Conservation (phyloP, 2,888 invertebrate genomes). For the Cybosia mesomella region DNA sequence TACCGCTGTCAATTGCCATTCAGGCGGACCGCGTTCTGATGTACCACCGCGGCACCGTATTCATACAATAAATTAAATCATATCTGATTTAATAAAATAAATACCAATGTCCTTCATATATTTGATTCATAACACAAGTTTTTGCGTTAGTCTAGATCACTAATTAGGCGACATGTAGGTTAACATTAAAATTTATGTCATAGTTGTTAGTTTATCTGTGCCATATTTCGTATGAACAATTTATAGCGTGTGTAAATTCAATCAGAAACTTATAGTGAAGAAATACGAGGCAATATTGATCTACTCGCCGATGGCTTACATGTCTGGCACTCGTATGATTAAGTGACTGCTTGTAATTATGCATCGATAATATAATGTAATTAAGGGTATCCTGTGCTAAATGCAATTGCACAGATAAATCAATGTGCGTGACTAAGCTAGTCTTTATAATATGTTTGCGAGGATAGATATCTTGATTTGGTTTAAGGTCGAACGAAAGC, state of each 20-base stretch:
- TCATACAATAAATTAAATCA: constrained; percentile 6
- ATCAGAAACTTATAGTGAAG: constrained; percentile 28
- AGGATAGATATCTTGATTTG: not conserved
- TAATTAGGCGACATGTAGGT: constrained; percentile 42
- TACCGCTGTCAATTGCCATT: not conserved
- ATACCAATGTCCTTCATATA: constrained; percentile 36
- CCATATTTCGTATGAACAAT: constrained; percentile 45
- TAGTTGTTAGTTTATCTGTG: constrained; percentile 43
- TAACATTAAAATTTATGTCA: constrained; percentile 41
- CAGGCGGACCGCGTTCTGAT: not conserved
- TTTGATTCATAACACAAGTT: constrained; percentile 35
- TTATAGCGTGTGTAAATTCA: constrained; percentile 37
- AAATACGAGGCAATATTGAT: constrained; percentile 26
- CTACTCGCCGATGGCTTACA: constrained; percentile 3
- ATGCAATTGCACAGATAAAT: constrained; percentile 8
- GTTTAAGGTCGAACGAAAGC: not conserved
- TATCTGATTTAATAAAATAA: constrained; percentile 35
- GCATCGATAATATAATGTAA: constrained; percentile 15
- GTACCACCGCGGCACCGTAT: too few species aligned
- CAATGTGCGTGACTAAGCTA: constrained; percentile 8
- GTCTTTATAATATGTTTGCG: not conserved
- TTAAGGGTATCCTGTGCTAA: constrained; percentile 19
- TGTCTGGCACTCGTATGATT: constrained; percentile 9
- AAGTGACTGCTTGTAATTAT: constrained; percentile 12
- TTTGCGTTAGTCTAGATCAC: constrained; percentile 36